phyloP scores from a whole-genome alignment of 2,888 invertebrate species.

The Platycheirus albimanus region DNA sequence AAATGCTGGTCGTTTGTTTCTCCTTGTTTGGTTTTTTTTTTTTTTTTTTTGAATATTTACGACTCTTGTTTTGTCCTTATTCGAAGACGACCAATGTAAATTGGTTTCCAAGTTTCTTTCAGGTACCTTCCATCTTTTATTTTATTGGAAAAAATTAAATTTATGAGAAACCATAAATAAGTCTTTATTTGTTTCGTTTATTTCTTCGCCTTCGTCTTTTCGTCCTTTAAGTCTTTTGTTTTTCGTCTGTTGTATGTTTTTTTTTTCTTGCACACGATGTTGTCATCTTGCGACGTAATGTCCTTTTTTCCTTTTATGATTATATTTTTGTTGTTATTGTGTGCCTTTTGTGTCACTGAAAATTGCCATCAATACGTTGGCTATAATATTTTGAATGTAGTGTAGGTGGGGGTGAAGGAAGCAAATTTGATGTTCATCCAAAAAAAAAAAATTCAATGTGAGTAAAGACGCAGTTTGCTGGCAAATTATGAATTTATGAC shows the following conservation, averaged over 20 bases:
- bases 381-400: conserved; percentile 47
- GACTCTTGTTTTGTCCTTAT: conserved; percentile 61
- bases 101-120: conserved; percentile 48
- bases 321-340: conserved; percentile 33
- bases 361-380: conserved; percentile 68
- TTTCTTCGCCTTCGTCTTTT: conserved; percentile 22
- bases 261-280: neutral
- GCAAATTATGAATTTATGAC: conserved; percentile 69
- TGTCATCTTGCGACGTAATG: conserved; percentile 49
- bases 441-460: too few relatives aligned
- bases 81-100: conserved; percentile 69
- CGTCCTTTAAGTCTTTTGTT: conserved; percentile 7
- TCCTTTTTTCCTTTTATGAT: conserved; percentile 57
- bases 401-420: neutral
- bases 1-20: conserved; percentile 34
- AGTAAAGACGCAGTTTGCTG: conserved; percentile 25
- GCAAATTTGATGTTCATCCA: neutral
- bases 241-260: neutral
- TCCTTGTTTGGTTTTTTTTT: conserved; percentile 38
- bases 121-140: conserved; percentile 57
- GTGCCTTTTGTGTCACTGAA: conserved; percentile 56
- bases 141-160: conserved; percentile 73
- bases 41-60: conserved; percentile 53
- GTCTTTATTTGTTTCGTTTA: conserved; percentile 65
- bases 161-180: conserved; percentile 72